Evolutionary conservation across 2,113 vertebrate species (phyloP).

Genomic region (Natator depressus): DNA sequence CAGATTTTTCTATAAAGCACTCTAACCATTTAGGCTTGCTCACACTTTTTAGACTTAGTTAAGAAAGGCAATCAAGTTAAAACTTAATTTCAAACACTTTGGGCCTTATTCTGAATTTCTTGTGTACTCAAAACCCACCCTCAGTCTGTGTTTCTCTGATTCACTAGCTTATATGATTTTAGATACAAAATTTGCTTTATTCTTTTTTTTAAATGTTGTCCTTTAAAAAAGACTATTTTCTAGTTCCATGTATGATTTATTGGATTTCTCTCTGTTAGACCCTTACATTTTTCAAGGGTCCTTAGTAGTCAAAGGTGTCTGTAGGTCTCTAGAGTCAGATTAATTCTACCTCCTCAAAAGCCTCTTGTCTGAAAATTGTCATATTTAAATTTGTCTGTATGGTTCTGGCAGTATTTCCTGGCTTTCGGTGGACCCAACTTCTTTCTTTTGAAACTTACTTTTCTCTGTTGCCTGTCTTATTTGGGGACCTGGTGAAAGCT

Average conservation of each 20-base stretch:
- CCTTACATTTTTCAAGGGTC: background rate
- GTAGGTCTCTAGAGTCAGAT: background rate
- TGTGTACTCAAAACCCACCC: background rate
- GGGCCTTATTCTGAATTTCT: background rate
- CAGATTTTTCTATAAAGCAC: background rate
- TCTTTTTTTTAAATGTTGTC: background rate
- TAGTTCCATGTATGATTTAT: background rate
- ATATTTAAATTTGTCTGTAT: background rate
- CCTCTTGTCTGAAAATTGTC: background rate
- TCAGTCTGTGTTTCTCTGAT: background rate
- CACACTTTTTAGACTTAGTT: background rate
- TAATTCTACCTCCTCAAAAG: background rate
- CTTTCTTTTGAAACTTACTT: background rate
- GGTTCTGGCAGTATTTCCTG: background rate
- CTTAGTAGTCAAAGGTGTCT: background rate
- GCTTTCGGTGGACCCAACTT: background rate
- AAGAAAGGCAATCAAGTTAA: background rate
- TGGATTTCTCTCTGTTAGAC: background rate
- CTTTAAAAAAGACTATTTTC: background rate
- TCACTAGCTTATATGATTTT: background rate
- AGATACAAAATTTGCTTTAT: background rate
- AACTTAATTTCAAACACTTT: background rate
- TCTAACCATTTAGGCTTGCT: background rate
- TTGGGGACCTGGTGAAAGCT: background rate
- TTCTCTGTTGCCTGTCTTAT: background rate